Evolutionary conservation across 2,113 vertebrate genomes (phyloP).

Genomic region (Lepus americanus): DNA sequence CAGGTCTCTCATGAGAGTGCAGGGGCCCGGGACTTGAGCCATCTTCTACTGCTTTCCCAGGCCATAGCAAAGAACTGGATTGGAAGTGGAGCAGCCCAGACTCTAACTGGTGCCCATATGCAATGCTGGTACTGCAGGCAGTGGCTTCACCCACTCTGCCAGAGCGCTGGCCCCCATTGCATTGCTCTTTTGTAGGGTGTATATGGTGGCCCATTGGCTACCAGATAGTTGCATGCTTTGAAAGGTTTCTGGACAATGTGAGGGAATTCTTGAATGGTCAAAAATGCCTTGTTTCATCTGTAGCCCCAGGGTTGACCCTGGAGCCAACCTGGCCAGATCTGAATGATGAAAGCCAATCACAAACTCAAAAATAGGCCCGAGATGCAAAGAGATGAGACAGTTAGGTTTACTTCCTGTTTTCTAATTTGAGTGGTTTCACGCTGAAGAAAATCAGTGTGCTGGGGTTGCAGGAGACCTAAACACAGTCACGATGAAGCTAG

Average conservation of each 20-base stretch:
- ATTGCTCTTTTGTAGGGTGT: background rate
- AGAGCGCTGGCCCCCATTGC: background rate
- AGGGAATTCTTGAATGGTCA: background rate
- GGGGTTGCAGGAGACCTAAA: constrained; percentile 26
- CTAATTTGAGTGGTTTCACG: constrained; percentile 75
- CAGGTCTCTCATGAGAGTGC: too few species aligned
- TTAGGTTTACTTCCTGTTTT: constrained; percentile 82
- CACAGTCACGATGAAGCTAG: constrained; percentile 18
- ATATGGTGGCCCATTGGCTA: background rate
- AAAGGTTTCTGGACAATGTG: background rate
- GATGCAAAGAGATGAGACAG: constrained; percentile 64
- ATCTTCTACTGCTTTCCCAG: too few species aligned
- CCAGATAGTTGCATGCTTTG: background rate
- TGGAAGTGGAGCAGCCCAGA: too few species aligned
- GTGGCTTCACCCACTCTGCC: too few species aligned
- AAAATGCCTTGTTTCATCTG: background rate
- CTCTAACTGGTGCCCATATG: too few species aligned
- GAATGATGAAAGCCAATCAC: constrained; percentile 13
- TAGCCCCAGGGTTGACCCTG: background rate
- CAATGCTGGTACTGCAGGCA: too few species aligned
- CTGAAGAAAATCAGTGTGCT: constrained; percentile 47
- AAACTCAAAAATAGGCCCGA: background rate
- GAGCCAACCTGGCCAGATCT: background rate
- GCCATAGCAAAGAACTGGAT: too few species aligned
- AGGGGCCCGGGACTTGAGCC: too few species aligned